Base-by-base conservation (phyloP, 64 coral and sea anemone genomes). In the Porites australiensis region DNA sequence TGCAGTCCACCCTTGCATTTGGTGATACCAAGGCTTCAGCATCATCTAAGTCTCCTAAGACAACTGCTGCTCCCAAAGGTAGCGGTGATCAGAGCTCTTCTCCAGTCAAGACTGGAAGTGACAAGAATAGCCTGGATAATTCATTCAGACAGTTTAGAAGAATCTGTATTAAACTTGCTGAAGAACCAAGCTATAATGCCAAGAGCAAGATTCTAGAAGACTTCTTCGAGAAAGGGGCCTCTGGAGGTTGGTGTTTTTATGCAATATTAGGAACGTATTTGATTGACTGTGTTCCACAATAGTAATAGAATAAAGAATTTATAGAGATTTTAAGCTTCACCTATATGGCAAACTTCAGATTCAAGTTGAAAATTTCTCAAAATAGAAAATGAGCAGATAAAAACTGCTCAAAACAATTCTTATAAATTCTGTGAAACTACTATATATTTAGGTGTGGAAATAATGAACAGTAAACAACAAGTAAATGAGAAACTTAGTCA, bases 181-280 rank as follows among this genome's bases (percentile, higher is more conserved):
- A 92, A 50, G 97, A 98, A 78, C 97, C 98, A 91, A 94, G 98
- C 58, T 99, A 99, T 20, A 99, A 96, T 94, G 88, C 91, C 44
- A 96, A 99, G 72, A 99, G 88, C 70, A 93, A 90, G 19, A 93
- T 96, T 68, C 51, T 94, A 69, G 70, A 88, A 45, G 79, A 77
- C 44, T 94, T 96, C 63, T 78, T 99, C 18, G 54, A 84, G 10
- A 96, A 91, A 65, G 98, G 94, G 16, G 47, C 69, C 5, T 95
- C 91, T 27, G 79, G 77, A 94, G 88, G 93, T 92, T 37, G 27
- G 27, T 37, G 27, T 37, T 37, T 37, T 37, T 37, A 37, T 37
- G 27, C 27, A 37, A 37, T 37, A 37, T 37, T 37, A 37, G 27
- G 27, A 37, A 37, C 27, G 1, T 37, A 37, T 37, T 37, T 37